These are phyloP conservation scores for Urocolius indicus DNA, from an alignment of 2,113 vertebrate genomes.

Conservation along the genomic window DNA sequence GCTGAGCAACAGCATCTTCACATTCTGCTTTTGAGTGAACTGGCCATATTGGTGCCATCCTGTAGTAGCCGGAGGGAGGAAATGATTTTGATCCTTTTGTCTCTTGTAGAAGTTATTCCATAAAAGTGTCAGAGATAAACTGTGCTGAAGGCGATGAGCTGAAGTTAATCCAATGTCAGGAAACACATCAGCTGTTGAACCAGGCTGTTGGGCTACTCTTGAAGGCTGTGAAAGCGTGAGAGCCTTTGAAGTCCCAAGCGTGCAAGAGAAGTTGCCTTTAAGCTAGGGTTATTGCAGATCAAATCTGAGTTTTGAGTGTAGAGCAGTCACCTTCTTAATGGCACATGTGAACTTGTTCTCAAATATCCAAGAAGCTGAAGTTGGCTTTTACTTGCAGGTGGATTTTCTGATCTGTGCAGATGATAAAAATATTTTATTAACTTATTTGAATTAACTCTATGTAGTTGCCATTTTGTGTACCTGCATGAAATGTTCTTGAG, in stretches of 20 bases:
- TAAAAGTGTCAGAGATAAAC: not conserved
- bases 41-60: not conserved
- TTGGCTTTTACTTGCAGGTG: not conserved
- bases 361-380: not conserved
- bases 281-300: slow-evolving; percentile 14
- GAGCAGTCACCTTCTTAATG: not conserved
- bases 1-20: not conserved
- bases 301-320: not conserved
- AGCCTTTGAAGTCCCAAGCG: not conserved
- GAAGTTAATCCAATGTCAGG: slow-evolving; percentile 6
- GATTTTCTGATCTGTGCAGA: not conserved
- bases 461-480: not conserved
- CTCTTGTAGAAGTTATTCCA: not conserved
- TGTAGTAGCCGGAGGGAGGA: not conserved
- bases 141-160: not conserved
- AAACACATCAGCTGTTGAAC: not conserved
- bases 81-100: not conserved
- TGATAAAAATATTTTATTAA: not conserved
- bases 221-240: not conserved
- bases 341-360: not conserved
- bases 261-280: not conserved
- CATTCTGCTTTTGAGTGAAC: not conserved
- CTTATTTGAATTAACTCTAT: not conserved
- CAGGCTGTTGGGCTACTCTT: not conserved
- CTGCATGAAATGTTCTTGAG: not conserved